Conservation (phyloP, 2,888 invertebrate genomes). For the Apomyelois bistriatella region DNA sequence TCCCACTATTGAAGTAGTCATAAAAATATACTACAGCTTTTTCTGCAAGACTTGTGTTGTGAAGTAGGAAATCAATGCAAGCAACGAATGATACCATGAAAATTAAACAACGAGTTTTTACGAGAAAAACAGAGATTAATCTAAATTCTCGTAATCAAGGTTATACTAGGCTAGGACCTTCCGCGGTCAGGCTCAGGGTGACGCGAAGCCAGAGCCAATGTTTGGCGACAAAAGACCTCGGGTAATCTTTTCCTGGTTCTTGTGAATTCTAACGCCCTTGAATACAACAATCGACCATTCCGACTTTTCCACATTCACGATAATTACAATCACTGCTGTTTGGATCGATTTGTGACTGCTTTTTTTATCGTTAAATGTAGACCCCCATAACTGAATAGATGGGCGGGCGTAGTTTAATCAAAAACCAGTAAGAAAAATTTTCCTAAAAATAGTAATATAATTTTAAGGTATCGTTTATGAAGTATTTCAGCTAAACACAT, state of each 20-base stretch:
- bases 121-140: conserved; percentile 7
- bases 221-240: conserved; percentile 62
- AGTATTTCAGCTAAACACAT: too few relatives aligned
- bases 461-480: too few relatives aligned
- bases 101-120: too few relatives aligned
- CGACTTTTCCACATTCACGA: conserved; percentile 26
- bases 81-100: too few relatives aligned
- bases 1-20: too few relatives aligned
- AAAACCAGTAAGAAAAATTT: too few relatives aligned
- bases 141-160: conserved; percentile 33
- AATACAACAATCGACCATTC: conserved; percentile 36
- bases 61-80: background rate
- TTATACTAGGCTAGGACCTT: conserved; percentile 51
- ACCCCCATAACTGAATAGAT: too few relatives aligned
- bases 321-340: background rate
- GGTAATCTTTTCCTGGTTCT: conserved; percentile 67
- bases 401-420: too few relatives aligned
- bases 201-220: conserved; percentile 47
- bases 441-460: too few relatives aligned
- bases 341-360: background rate
- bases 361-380: background rate
- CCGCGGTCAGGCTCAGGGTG: conserved; percentile 55
- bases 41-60: background rate
- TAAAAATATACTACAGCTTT: too few relatives aligned
- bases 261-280: conserved; percentile 64